These are phyloP conservation scores for Actenoides hombroni DNA, from an alignment of 2,113 vertebrate genomes.

Conservation along the genomic window DNA sequence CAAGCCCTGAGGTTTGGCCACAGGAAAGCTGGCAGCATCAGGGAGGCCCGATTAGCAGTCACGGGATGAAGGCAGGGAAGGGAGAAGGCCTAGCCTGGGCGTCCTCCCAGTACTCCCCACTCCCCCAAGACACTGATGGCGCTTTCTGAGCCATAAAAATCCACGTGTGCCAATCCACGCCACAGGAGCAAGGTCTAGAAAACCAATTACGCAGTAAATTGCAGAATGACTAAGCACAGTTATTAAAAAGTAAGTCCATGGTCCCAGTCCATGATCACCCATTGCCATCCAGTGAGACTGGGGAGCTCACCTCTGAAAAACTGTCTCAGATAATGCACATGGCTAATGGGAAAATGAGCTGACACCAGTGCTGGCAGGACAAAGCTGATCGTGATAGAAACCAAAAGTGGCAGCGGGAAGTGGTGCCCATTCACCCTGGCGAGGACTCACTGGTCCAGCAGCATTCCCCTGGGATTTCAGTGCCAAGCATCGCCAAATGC, in stretches of 20 bases:
- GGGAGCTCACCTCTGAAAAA: background rate
- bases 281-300: background rate
- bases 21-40: background rate
- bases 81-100: background rate
- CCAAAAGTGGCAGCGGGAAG: background rate
- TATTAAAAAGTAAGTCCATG: background rate
- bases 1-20: background rate
- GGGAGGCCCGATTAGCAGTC: background rate
- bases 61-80: background rate
- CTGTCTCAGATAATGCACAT: fast-evolving
- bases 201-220: background rate
- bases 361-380: fast-evolving
- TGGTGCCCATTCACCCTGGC: fast-evolving
- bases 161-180: background rate
- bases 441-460: fast-evolving
- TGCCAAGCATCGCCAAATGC: background rate
- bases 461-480: background rate
- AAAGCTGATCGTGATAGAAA: background rate
- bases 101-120: background rate
- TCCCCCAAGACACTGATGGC: fast-evolving
- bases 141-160: background rate
- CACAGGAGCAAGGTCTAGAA: background rate
- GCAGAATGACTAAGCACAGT: background rate
- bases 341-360: fast-evolving
- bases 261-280: background rate